These are phyloP conservation scores for Polymixis flavicincta DNA, from an alignment of 2,888 invertebrate genomes.

Conservation along the genomic window DNA sequence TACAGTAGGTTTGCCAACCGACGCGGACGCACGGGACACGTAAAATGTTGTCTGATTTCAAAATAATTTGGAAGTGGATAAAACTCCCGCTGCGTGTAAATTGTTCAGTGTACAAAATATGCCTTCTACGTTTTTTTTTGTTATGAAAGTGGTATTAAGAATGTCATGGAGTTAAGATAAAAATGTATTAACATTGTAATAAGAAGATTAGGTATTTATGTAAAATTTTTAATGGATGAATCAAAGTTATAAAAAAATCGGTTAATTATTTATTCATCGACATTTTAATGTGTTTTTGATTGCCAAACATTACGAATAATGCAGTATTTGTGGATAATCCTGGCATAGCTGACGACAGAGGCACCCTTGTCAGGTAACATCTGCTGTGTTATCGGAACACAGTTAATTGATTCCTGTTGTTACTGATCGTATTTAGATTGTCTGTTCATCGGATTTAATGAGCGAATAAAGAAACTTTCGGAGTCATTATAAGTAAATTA, in stretches of 20 bases:
- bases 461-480: slow-evolving; percentile 67
- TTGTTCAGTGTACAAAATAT: slow-evolving; percentile 35
- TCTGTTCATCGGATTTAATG: slow-evolving; percentile 68
- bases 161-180: slow-evolving; percentile 17
- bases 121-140: slow-evolving; percentile 3
- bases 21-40: slow-evolving; percentile 49
- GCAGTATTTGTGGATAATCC: slow-evolving; percentile 26
- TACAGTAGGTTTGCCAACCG: slow-evolving; percentile 70
- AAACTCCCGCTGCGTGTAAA: slow-evolving; percentile 59
- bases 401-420: slow-evolving; percentile 76
- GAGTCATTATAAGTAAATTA: slow-evolving; percentile 49
- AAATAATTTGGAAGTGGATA: slow-evolving; percentile 55
- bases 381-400: slow-evolving; percentile 66
- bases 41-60: slow-evolving; percentile 47
- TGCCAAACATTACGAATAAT: slow-evolving; percentile 1
- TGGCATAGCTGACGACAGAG: slow-evolving; percentile 24
- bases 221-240: slow-evolving; percentile 33
- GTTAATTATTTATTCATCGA: slow-evolving; percentile 29
- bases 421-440: slow-evolving; percentile 69
- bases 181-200: slow-evolving; percentile 12
- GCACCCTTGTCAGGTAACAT: slow-evolving; percentile 65
- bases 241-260: slow-evolving; percentile 33
- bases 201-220: slow-evolving; percentile 26
- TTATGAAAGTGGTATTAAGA: slow-evolving; percentile 16
- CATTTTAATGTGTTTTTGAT: slow-evolving; percentile 38